Evolutionary conservation across 1,140 invertebrate species (phyloP), one percentile per base, ranked within the genome.

Genomic region (Drosophila bocki): DNA sequence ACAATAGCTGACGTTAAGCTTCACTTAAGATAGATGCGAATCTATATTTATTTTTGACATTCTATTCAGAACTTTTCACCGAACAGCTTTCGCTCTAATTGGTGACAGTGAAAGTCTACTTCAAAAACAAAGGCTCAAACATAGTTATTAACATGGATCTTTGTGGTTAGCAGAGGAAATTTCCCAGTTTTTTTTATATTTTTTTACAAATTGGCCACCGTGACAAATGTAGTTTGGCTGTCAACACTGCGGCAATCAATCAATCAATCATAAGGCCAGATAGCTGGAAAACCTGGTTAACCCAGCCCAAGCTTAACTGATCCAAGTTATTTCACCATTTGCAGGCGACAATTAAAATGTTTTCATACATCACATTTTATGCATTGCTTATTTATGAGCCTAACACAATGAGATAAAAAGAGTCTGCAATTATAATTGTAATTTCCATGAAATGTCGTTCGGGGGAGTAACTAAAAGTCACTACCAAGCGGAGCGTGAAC

Each of bases 281-380:
- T 51, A 65, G 53, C 58, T 56, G 67, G 78, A 75, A 68, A 77
- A 77, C 57, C 74, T 41, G 75, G 64, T 61, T 75, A 71, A 22
- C 50, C 42, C 42, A 64, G 35, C 37, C 56, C 57, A 39, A 50
- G 60, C 44, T 44, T 70, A 51, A 82, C 44, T 57, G 26, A 76
- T 69, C 47, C 67, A 37, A 72, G 70, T 60, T 72, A 74, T 74
- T 48, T 79, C 68, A 45, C 83, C 83, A 87, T 88, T 80, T 64
- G 48, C 47, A 80, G 84, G 61, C 76, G 62, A 75, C 69, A 88
- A 88, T 88, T 88, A 88, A 88, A 88, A 88, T 88, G 84, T 75
- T 88, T 86, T 47, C 62, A 58, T 69, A 35, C 47, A 42, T 29
- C 51, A 67, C 60, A 74, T 61, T 71, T 53, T 54, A 72, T 72